Evolutionary conservation across 1,140 invertebrate genomes (phyloP), one percentile per base, ranked within the genome.

Genomic region (Saccostrea echinata): DNA sequence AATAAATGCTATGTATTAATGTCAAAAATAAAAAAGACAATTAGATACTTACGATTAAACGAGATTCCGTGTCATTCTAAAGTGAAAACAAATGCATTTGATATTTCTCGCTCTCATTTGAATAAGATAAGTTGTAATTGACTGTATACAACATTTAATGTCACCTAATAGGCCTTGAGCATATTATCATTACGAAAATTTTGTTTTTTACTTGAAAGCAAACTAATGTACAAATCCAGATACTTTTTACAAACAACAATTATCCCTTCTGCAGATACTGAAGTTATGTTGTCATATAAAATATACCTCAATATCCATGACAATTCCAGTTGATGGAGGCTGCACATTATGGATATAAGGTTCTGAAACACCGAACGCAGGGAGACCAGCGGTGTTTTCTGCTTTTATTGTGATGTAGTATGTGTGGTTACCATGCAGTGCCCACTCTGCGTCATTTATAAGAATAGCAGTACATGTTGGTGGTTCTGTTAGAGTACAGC

Each of bases 391-490:
- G 11, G 87, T 81, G 80, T 91, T 91, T 27, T 71, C 82, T 16
- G 88, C 91, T 76, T 85, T 89, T 11, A 91, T 61, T 24, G 88
- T 86, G 12, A 90, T 55, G 80, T 90, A 89, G 68, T 91, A 91
- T 0, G 76, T 87, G 55, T 90, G 86, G 18, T 83, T 68, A 12
- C 87, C 83, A 85, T 91, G 91, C 0, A 91, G 83, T 21, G 53
- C 52, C 89, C 89, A 90, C 55, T 89, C 81, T 3, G 84, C 53
- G n/a, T 80, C 51, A 55, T 43, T 27, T 30, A 85, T 21, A 24
- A 24, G 12, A 4, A 89, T 82, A 16, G 82, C 55, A 21, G 88
- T 89, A 81, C 90, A 91, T 16, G 81, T 80, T 55, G 90, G 86
- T 9, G 86, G 80, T 11, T 3, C 24, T 12, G 84, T 57, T n/a